A percentile compares a stretch with the other conserved stretches of the same genome.
phyloP scores from a whole-genome alignment of 2,113 vertebrate genomes.

The Balaeniceps rex region DNA sequence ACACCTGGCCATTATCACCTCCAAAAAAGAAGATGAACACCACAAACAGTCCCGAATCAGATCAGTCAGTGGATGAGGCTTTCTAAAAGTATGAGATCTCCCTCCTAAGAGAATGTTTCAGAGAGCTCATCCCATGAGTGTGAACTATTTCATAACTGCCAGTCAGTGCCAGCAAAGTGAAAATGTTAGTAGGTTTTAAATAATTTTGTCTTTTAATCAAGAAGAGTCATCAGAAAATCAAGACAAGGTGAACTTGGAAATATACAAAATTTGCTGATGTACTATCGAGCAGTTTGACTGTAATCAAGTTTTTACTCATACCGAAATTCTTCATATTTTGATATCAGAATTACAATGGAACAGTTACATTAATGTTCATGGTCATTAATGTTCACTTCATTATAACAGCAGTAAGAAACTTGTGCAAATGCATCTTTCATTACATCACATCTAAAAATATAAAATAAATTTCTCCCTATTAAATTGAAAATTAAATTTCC shows the following conservation, averaged over 20 bases:
- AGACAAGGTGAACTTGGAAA: not conserved
- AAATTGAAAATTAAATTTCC: not conserved
- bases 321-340: not conserved
- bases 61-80: accelerated
- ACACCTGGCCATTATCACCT: not conserved
- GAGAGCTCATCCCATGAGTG: not conserved
- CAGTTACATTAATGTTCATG: not conserved
- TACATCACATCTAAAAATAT: not conserved
- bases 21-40: not conserved
- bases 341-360: not conserved
- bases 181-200: not conserved
- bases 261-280: not conserved
- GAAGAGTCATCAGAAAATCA: not conserved
- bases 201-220: not conserved
- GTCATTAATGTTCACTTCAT: not conserved
- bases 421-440: not conserved
- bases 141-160: not conserved
- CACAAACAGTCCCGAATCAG: not conserved
- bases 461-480: not conserved
- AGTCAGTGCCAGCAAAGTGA: not conserved
- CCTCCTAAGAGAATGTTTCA: not conserved
- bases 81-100: not conserved
- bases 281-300: not conserved
- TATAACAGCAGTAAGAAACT: not conserved
- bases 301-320: not conserved